Evolutionary conservation across 2,888 invertebrate species (phyloP).

Genomic region (Lithophane semibrunnea): DNA sequence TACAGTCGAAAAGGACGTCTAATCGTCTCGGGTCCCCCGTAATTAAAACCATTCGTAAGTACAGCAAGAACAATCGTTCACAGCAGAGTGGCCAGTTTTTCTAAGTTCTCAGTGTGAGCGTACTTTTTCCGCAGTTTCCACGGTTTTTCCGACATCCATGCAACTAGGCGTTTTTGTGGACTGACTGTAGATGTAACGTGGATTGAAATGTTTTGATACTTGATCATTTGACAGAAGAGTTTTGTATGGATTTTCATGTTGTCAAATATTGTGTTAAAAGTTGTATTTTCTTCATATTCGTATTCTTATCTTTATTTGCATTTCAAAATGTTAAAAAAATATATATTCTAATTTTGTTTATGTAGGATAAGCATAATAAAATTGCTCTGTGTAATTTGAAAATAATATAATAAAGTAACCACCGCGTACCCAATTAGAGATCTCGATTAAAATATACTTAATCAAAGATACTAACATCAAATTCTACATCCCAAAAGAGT

Average conservation of each 20-base stretch:
- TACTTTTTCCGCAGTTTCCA: conserved; percentile 87
- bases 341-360: too few relatives aligned
- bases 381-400: not conserved
- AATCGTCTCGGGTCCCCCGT: conserved; percentile 29
- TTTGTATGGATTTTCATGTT: not conserved
- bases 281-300: too few relatives aligned
- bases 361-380: not conserved
- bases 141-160: conserved; percentile 84
- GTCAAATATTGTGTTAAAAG: too few relatives aligned
- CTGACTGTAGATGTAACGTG: conserved; percentile 73
- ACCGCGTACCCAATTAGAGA: not conserved
- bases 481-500: not conserved
- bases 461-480: not conserved
- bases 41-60: conserved; percentile 57
- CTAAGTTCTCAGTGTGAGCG: conserved; percentile 79
- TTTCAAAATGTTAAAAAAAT: too few relatives aligned
- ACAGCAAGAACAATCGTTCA: conserved; percentile 59
- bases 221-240: conserved; percentile 21
- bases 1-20: conserved; percentile 4
- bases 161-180: conserved; percentile 74
- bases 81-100: conserved; percentile 72
- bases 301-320: too few relatives aligned
- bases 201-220: conserved; percentile 71
- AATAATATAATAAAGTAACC: not conserved
- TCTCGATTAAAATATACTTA: not conserved